Percentiles rank a stretch among this genome's conserved stretches.
Conservation (phyloP, 2,113 vertebrate genomes). For the Gymnogyps californianus region DNA sequence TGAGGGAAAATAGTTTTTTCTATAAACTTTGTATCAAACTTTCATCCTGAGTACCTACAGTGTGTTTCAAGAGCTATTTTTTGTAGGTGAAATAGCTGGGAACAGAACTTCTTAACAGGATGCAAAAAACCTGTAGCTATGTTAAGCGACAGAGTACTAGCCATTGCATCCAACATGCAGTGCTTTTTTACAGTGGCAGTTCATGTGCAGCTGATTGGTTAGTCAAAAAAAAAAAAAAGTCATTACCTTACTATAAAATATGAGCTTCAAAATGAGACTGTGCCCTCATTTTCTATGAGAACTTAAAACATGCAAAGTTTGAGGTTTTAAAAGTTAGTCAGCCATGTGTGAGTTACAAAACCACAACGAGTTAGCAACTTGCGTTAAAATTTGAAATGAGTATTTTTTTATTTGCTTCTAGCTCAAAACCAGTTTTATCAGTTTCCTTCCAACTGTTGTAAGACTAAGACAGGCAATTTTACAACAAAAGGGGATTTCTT, state of each 20-base stretch:
- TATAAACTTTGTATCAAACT: not conserved
- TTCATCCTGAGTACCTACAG: not conserved
- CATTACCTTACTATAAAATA: not conserved
- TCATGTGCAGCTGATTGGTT: not conserved
- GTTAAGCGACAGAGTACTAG: not conserved
- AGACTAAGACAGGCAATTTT: not conserved
- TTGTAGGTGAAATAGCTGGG: not conserved
- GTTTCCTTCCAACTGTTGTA: not conserved
- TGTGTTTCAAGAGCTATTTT: not conserved
- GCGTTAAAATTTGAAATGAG: not conserved
- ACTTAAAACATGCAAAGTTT: constrained; percentile 9
- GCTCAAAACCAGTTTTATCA: not conserved
- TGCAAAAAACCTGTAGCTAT: not conserved
- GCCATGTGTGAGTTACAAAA: not conserved
- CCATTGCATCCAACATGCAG: not conserved
- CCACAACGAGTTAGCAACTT: not conserved
- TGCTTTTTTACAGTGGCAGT: not conserved
- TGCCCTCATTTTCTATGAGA: constrained; percentile 32
- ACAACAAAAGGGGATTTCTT: not conserved
- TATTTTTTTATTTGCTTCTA: not conserved
- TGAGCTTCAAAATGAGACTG: constrained; percentile 11
- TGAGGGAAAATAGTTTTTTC: not conserved
- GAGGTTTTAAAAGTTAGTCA: constrained; percentile 11
- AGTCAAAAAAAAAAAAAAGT: not conserved
- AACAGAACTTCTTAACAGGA: not conserved